Percentiles rank a stretch among this genome's conserved stretches.
Evolutionary conservation across 2,888 invertebrate species (phyloP).

Genomic region (Dynastes hyllus): DNA sequence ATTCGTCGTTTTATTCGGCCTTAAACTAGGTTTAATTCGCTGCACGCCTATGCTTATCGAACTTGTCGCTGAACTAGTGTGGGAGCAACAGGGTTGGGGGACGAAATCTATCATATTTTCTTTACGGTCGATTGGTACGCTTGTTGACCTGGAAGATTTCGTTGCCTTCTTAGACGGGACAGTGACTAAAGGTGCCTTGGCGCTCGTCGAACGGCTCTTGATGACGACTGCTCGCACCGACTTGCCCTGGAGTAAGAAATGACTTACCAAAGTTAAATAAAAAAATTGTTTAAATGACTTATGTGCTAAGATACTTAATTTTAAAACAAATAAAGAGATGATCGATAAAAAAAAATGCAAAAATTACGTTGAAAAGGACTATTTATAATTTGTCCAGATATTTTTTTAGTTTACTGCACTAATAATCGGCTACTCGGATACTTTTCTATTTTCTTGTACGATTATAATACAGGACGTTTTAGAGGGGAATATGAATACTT

Average conservation of each 20-base stretch:
- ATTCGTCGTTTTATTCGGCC: slow-evolving; percentile 39
- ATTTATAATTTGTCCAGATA: not conserved
- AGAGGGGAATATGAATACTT: too few species aligned
- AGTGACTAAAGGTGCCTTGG: slow-evolving; percentile 52
- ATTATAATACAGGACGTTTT: too few species aligned
- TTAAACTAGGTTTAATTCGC: slow-evolving; percentile 31
- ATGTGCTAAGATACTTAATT: too few species aligned
- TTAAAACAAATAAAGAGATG: too few species aligned
- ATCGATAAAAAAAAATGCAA: not conserved
- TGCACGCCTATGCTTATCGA: slow-evolving; percentile 49
- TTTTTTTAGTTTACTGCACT: not conserved
- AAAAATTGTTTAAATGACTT: not conserved
- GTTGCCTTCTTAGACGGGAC: slow-evolving; percentile 48
- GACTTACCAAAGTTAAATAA: slow-evolving; percentile 64
- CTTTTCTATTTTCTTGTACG: too few species aligned
- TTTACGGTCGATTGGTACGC: slow-evolving; percentile 65
- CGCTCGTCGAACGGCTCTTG: slow-evolving; percentile 62
- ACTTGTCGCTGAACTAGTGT: slow-evolving; percentile 50
- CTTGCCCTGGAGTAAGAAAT: slow-evolving; percentile 67
- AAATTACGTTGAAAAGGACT: not conserved
- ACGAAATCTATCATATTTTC: slow-evolving; percentile 63
- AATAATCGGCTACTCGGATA: not conserved
- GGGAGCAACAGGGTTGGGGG: slow-evolving; percentile 64
- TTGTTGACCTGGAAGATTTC: slow-evolving; percentile 52
- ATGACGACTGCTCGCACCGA: slow-evolving; percentile 60